phyloP scores from a whole-genome alignment of 1,140 invertebrate species.

The Camponotus pennsylvanicus region DNA sequence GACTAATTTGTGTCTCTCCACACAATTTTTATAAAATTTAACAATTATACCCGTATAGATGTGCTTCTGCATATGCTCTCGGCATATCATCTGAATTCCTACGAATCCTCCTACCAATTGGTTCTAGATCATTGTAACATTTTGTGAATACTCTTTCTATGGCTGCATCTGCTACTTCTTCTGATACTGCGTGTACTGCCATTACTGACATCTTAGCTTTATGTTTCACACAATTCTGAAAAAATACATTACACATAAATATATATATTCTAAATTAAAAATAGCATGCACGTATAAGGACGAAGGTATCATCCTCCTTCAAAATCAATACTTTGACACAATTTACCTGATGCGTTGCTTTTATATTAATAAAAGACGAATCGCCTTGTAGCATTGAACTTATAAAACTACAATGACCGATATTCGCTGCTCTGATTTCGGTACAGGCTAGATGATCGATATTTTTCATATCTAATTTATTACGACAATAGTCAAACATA shows the following conservation, averaged over 20 bases:
- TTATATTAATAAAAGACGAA: conserved; percentile 91
- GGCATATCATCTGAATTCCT: conserved; percentile 92
- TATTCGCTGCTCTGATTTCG: conserved; percentile 96
- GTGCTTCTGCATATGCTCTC: conserved; percentile 92
- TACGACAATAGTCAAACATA: conserved; percentile 98
- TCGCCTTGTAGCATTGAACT: conserved; percentile 93
- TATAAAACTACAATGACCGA: conserved; percentile 96
- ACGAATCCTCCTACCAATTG: conserved; percentile 94
- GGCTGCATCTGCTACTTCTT: conserved; percentile 90
- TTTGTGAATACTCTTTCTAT: conserved; percentile 96
- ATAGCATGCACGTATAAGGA: not conserved
- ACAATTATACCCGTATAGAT: conserved; percentile 91
- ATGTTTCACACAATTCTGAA: conserved; percentile 94
- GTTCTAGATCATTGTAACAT: conserved; percentile 98
- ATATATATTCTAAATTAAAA: conserved; percentile 46
- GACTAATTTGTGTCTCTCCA: not conserved
- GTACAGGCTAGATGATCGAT: conserved; percentile 97
- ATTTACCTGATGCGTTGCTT: conserved; percentile 90
- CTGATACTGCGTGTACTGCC: conserved; percentile 91
- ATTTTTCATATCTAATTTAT: conserved; percentile 96
- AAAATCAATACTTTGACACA: conserved; percentile 14
- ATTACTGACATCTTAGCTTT: conserved; percentile 95
- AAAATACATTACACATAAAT: conserved; percentile 29
- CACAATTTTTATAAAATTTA: conserved; percentile 26
- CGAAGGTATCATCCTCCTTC: not conserved